Evolutionary conservation across 64 coral and sea anemone species (phyloP).

Genomic region (Stylophora pistillata): DNA sequence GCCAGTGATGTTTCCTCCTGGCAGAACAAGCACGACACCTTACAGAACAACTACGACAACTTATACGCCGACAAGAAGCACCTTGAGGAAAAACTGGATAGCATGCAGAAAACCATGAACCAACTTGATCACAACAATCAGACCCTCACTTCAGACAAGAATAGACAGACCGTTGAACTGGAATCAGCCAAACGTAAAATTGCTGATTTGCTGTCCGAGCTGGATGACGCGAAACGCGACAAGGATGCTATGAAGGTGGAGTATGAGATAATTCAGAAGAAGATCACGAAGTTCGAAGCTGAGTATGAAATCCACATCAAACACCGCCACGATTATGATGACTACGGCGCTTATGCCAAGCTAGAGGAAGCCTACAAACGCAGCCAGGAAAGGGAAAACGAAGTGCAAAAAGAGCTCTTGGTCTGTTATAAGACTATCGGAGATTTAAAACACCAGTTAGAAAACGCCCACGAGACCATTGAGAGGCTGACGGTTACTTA

Average conservation of each 20-base stretch:
- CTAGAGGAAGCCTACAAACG: slow-evolving; percentile 87
- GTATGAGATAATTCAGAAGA: slow-evolving; percentile 74
- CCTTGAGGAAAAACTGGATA: slow-evolving; percentile 79
- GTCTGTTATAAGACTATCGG: slow-evolving; percentile 69
- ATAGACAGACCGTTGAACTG: slow-evolving; percentile 73
- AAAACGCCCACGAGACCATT: slow-evolving; percentile 42
- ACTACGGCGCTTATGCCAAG: slow-evolving; percentile 76
- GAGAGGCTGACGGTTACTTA: slow-evolving; percentile 64
- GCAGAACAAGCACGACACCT: slow-evolving; percentile 77
- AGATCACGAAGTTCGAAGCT: slow-evolving; percentile 78
- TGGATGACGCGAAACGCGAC: slow-evolving; percentile 59
- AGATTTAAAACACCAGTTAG: slow-evolving; percentile 67
- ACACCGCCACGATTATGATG: slow-evolving; percentile 75
- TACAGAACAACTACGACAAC: slow-evolving; percentile 79
- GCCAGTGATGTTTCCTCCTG: slow-evolving; percentile 62
- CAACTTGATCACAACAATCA: slow-evolving; percentile 80
- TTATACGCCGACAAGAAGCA: slow-evolving; percentile 75
- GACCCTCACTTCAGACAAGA: slow-evolving; percentile 69
- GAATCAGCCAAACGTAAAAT: slow-evolving; percentile 86
- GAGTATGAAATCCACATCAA: slow-evolving; percentile 86
- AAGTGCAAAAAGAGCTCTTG: slow-evolving; percentile 78
- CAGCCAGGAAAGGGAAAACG: slow-evolving; percentile 91
- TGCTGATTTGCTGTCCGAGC: slow-evolving; percentile 69
- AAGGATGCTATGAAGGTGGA: slow-evolving; percentile 80
- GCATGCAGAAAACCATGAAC: slow-evolving; percentile 86